Evolutionary conservation across 2,888 invertebrate genomes (phyloP), one percentile per base, ranked within the genome.

Genomic region (Callyntrura guangdongensis): DNA sequence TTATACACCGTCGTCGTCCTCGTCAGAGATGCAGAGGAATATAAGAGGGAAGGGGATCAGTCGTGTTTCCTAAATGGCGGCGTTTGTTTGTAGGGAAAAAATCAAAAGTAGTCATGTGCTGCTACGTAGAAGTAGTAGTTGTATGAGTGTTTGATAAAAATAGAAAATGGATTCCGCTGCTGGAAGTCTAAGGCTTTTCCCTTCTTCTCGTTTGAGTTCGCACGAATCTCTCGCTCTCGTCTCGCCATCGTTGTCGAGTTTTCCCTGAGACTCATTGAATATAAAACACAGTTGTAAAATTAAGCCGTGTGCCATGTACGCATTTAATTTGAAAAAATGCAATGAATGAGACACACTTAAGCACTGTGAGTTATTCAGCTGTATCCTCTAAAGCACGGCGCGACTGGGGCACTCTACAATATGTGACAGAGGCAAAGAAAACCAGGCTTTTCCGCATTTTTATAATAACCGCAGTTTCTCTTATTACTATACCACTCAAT

Each of bases 71-170:
- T 74, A 49, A 74, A 74, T 22, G 47, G 12, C 6, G 47, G 47
- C 20, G 12, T 12, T 53, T 20, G 47, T 9, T 17, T 17, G 61
- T 4, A 61, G 17, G 12, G 53, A 53, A 53, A 74, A 74, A 49
- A 74, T 9, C 9, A 74, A 74, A 12, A 45, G 22, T 47, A 9
- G 20, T 20, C 17, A 72, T 74, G 72, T 74, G 72, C 47, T 74
- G 11, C 17, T 47, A 47, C 47, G 45, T 36, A 6, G 2, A 4
- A 6, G 36, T 53, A 12, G 53, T 9, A 17, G 45, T 12, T 74
- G 72, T 20, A 47, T 74, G 72, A n/a, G 17, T 49, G 47, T 74
- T 74, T 47, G 72, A 74, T 74, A 74, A 74, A 74, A 74, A 74
- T 74, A 74, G 72, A 74, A 74, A 47, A 47, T 74, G 17, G 69